Conservation (phyloP, 2,888 invertebrate species). For the Julus scanicus region DNA sequence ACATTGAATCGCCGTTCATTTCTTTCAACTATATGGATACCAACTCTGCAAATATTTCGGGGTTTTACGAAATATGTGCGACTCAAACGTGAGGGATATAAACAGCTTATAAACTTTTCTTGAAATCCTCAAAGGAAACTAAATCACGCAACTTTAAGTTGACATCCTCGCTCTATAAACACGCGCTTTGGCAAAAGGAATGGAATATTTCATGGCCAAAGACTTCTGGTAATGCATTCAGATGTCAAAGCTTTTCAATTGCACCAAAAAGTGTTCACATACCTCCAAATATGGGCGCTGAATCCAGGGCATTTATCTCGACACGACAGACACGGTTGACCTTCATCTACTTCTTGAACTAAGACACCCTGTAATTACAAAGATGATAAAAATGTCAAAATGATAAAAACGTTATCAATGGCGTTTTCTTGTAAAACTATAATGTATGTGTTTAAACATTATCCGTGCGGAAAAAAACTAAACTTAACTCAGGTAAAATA, state of each 20-base stretch:
- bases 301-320: constrained; percentile 85
- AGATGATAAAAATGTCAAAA: background rate
- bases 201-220: constrained; percentile 32
- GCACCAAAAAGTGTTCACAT: constrained; percentile 66
- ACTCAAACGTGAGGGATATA: background rate
- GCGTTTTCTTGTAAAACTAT: background rate
- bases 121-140: background rate
- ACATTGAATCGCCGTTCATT: too few relatives aligned
- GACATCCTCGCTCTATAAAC: constrained; percentile 24
- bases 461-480: background rate
- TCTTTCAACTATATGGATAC: too few relatives aligned
- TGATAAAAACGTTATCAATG: background rate
- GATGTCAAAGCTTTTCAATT: background rate
- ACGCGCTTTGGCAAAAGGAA: background rate
- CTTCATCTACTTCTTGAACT: constrained; percentile 86
- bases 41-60: too few relatives aligned
- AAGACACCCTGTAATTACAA: constrained; percentile 77
- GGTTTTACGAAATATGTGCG: background rate
- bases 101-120: background rate
- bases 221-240: background rate
- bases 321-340: constrained; percentile 86
- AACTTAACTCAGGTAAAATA: too few relatives aligned
- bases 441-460: background rate
- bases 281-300: constrained; percentile 89
- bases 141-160: constrained; percentile 29